Base-by-base conservation (phyloP, 2,888 invertebrate genomes). In the Hydraecia micacea region DNA sequence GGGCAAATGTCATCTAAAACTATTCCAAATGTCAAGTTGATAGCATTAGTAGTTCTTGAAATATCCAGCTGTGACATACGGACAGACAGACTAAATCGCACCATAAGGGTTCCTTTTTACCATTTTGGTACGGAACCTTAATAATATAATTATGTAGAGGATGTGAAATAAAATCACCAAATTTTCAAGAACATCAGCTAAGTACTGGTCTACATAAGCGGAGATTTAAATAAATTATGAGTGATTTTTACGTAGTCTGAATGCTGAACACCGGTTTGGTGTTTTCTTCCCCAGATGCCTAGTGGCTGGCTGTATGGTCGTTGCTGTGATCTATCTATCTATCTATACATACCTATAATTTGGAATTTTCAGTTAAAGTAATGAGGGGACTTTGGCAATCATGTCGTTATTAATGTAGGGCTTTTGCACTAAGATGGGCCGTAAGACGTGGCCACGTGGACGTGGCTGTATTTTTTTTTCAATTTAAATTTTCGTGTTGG, bases 181-280 rank as follows among this genome's bases (percentile, higher is more conserved):
- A n/a, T 62, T 62, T 62, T 62, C 68, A 28, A 60, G 25, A 49
- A 77, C 60, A 75, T 15, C 49, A 42, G 21, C 39, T 65, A 42
- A 4, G 9, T n/a, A n/a, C 46, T 49, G 25, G 11, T 49, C 2
- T 5, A 36, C 8, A 13, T 39, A 15, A 58, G 15, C 28, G 28
- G 13, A 36, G 25, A 58, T 79, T 55, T 39, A 46, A 46, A 46
- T 63, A 46, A 68, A 63, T 69, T 46, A 63, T 55, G 8, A 55
- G 25, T 42, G n/a, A 36, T n/a, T 55, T 36, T 18, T 28, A 42
- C 25, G 39, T 28, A 42, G 11, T 3, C 28, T 25, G 46, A 63
- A 74, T n/a, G 13, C 49, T 18, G 36, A 28, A 39, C 39, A 32
- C 1, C 36, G 46, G 5, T 58, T 32, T 18, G 36, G 39, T 60